Base-by-base conservation (phyloP, 2,113 vertebrate genomes). In the Eptatretus burgeri region DNA sequence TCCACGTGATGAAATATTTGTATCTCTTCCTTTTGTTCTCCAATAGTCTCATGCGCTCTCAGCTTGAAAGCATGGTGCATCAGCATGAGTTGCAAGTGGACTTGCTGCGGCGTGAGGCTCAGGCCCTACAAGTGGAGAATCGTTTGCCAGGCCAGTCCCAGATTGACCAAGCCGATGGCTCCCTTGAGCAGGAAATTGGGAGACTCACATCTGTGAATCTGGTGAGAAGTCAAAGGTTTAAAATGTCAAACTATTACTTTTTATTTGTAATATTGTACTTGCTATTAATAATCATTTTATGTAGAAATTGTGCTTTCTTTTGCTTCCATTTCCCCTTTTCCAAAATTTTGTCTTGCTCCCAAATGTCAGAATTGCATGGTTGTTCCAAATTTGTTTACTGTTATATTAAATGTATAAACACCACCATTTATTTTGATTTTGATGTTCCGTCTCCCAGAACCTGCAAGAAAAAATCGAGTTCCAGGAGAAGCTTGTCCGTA, bases 391-490 rank as follows among this genome's bases (percentile, higher is more conserved):
- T 5, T 41, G 27, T 41, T 41, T 41, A 41, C n/a, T n/a, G n/a
- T 41, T 41, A 5, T 41, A 41, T 41, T 41, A 5, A 41, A 41
- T 41, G 27, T 41, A 41, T 41, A 41, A 41, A 7, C 27, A 41
- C 27, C 27, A 41, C 11, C 2, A 18, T 62, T 19, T 68, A 72
- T 70, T 65, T n/a, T 72, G 68, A 41, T 41, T 41, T 41, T 41
- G 27, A 41, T 41, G 27, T 41, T 41, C 27, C 27, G 27, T 41
- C 27, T 41, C 27, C 63, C 69, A 96, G 91, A 89, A 96, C 75
- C 78, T 98, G 53, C 86, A 93, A 87, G 91, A 93, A 70, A 89
- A 98, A 73, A 74, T 95, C 69, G 91, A 98, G 77, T 95, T 94
- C 69, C 89, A 96, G 72, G 91, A 96, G 73, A 83, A 89, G 74